A percentile compares a stretch with the other conserved stretches of the same genome.
These are phyloP conservation scores for Motacilla tschutschensis DNA, from an alignment of 2,113 vertebrate genomes.

Conservation along the genomic window DNA sequence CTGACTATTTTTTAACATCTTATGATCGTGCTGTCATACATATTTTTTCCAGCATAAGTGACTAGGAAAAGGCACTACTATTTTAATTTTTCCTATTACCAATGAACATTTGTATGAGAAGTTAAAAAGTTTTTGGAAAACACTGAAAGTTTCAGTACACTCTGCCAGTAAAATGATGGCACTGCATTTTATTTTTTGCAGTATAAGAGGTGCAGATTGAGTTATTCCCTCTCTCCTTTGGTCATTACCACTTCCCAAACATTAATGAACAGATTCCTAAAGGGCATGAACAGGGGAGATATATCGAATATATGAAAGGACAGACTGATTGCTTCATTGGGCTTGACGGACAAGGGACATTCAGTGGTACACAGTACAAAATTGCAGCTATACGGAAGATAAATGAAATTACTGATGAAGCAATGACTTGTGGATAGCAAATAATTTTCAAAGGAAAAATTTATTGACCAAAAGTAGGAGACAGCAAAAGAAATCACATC, in stretches of 20 bases:
- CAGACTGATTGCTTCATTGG: not conserved
- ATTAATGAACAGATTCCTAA: not conserved
- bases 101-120: not conserved
- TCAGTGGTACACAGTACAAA: not conserved
- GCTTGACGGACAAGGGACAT: not conserved
- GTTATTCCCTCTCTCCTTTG: not conserved
- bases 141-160: not conserved
- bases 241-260: not conserved
- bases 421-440: not conserved
- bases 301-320: not conserved
- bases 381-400: not conserved
- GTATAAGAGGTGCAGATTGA: not conserved
- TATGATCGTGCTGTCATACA: accelerated
- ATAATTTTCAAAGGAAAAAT: not conserved
- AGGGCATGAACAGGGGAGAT: not conserved
- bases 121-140: not conserved
- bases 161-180: not conserved
- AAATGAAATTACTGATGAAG: not conserved
- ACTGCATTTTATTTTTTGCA: not conserved
- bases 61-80: not conserved
- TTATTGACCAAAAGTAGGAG: not conserved
- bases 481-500: not conserved
- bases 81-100: not conserved
- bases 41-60: not conserved
- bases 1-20: not conserved